phyloP scores from a whole-genome alignment of 2,113 vertebrate species.

The Pachycephala philippinensis region DNA sequence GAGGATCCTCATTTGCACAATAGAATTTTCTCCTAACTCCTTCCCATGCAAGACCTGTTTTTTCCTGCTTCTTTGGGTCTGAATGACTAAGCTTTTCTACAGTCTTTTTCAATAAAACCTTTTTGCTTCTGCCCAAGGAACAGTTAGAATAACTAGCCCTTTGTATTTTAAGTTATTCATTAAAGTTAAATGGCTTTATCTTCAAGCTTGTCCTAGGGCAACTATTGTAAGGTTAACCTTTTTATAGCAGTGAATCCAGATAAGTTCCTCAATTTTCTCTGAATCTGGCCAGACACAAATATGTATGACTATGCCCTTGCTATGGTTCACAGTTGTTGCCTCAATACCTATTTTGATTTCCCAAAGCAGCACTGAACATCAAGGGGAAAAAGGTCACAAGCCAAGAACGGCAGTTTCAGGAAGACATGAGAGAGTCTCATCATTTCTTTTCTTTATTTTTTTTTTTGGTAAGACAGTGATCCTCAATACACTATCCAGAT shows the following conservation, averaged over 20 bases:
- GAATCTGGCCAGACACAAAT: neutral
- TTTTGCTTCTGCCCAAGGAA: neutral
- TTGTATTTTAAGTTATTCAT: conserved; percentile 56
- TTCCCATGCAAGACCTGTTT: neutral
- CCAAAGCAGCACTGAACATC: neutral
- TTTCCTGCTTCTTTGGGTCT: neutral
- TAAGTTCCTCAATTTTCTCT: neutral
- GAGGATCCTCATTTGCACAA: neutral
- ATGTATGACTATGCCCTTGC: neutral
- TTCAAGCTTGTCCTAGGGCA: conserved; percentile 36
- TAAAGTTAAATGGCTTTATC: conserved; percentile 45
- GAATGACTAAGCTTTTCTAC: conserved; percentile 36
- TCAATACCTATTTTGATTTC: neutral
- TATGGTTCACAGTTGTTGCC: neutral
- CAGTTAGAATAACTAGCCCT: neutral
- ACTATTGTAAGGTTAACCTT: conserved; percentile 35
- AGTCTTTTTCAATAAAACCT: neutral
- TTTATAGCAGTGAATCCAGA: neutral
- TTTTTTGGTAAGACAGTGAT: neutral
- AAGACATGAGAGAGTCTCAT: neutral
- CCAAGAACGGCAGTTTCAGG: neutral
- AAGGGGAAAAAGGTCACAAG: neutral
- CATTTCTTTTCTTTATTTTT: neutral
- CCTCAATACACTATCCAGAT: neutral
- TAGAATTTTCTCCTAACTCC: neutral